Evolutionary conservation across 1,140 invertebrate genomes (phyloP), one percentile per base, ranked within the genome.

Genomic region (Pseudobourletiella spinata): DNA sequence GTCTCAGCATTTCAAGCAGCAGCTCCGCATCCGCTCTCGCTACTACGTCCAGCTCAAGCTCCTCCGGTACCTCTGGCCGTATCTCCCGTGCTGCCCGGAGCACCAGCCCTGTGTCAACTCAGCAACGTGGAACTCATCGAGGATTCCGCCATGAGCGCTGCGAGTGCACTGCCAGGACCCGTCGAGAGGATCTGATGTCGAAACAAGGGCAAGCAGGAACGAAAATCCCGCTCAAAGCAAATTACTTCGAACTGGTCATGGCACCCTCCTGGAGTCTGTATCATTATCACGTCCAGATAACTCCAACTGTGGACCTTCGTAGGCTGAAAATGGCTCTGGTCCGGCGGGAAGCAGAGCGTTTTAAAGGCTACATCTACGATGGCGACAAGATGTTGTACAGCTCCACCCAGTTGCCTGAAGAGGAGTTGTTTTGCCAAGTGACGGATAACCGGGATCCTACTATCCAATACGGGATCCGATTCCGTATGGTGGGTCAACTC

Each of bases 341-440:
- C 14, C 6, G 20, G 28, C 24, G 6, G 4, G 84, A 88, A 62
- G 72, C 71, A 26, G 74, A 79, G 1, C 71, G 61, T 1, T 64
- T 86, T 1, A 80, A 79, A 0, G 76, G 11, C 67, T 80, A 81
- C 64, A 64, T 83, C 4, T 83, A 81, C 75, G 81, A 83, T 72
- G 82, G 82, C 0, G 76, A 76, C 11, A 28, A 11, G 25, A 26
- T 20, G 6, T 20, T 54, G 22, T 54, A 6, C 50, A 54, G 14
- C 22, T 11, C 44, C 44, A 6, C 6, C 6, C 44, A 3, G 3
- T 28, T 54, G 8, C 25, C 25, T 28, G 25, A 4, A 30, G 25
- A 54, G 6, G 11, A 4, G 3, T 28, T 54, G 6, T 4, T 30
- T 54, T 4, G 11, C 11, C 14, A 3, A 8, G 25, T 26, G 20